Base-by-base conservation (phyloP, 2,888 invertebrate species). In the Chymomyza procnemis region DNA sequence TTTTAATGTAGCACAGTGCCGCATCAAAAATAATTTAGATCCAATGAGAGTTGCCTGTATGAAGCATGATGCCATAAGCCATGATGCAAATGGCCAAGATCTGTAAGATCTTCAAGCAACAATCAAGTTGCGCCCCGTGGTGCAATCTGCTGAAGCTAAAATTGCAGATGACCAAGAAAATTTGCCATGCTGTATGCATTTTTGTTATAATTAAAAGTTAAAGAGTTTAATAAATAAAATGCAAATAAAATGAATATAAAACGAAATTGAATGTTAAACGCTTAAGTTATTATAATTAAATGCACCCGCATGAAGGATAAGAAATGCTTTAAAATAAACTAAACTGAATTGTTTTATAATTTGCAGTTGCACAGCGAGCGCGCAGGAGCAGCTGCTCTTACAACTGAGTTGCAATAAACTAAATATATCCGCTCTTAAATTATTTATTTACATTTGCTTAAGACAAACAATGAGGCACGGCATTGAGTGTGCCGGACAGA, bases 361-460 rank as follows among this genome's bases (percentile, higher is more conserved):
- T 85, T 79, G 8, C 66, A 72, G 68, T 68, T 64, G 71, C 56
- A 66, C 58, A n/a, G 56, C 6, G 26, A 26, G 26, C 22, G 4
- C 2, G 4, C 3, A 22, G 22, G 6, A 26, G 26, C 14, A 14
- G 30, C 4, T 14, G 30, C n/a, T 30, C 18, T 3, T n/a, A 1
- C 26, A 34, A 18, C 34, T 57, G 8, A n/a, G 30, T 41, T 41
- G 30, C 57, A 30, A 57, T 34, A 57, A 57, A 89, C 88, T 89
- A 84, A 89, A 89, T 88, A 87, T 89, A 83, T 89, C 89, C 89
- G 89, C 85, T 82, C 75, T 75, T 85, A 86, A 88, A 88, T 88
- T 88, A 83, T 87, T 85, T 79, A 76, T 71, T 68, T 70, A 73
- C 76, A 79, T 84, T 81, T 79, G 82, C 56, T 76, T 71, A 73